Conservation (phyloP, 2,888 invertebrate species). For the Chaetoderma sp. region DNA sequence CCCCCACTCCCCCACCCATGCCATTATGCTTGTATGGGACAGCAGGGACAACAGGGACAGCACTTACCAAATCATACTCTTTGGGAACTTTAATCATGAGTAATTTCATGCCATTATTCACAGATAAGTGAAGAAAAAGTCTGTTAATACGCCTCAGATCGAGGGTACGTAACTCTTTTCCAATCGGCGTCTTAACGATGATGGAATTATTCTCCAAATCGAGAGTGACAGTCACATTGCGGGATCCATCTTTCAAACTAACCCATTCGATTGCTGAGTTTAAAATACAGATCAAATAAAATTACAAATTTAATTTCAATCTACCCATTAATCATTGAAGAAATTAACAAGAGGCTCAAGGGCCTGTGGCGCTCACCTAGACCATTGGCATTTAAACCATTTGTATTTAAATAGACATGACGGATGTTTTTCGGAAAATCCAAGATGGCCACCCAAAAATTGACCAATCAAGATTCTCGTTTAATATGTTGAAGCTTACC, state of each 20-base stretch:
- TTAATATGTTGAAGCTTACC: too few relatives aligned
- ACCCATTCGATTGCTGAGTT: slow-evolving; percentile 39
- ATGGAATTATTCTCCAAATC: slow-evolving; percentile 14
- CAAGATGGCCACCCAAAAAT: too few relatives aligned
- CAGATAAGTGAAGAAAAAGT: slow-evolving; percentile 31
- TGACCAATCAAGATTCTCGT: too few relatives aligned
- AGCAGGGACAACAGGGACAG: too few relatives aligned
- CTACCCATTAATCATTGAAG: not conserved
- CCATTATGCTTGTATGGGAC: too few relatives aligned
- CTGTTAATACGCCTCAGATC: slow-evolving; percentile 50
- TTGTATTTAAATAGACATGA: too few relatives aligned
- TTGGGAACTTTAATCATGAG: slow-evolving; percentile 70
- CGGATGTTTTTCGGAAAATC: too few relatives aligned
- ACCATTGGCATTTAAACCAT: too few relatives aligned
- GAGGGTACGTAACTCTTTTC: slow-evolving; percentile 25
- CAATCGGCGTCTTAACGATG: slow-evolving; percentile 4
- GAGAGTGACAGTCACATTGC: slow-evolving; percentile 21
- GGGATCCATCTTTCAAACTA: slow-evolving; percentile 23
- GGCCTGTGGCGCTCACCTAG: too few relatives aligned
- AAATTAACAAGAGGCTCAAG: too few relatives aligned
- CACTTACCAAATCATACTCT: slow-evolving; percentile 74
- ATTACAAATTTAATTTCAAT: not conserved
- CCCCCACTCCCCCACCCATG: too few relatives aligned
- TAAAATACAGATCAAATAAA: not conserved
- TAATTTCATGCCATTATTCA: slow-evolving; percentile 33